Evolutionary conservation across 2,888 invertebrate genomes (phyloP).

Genomic region (Orthonevra nobilis): DNA sequence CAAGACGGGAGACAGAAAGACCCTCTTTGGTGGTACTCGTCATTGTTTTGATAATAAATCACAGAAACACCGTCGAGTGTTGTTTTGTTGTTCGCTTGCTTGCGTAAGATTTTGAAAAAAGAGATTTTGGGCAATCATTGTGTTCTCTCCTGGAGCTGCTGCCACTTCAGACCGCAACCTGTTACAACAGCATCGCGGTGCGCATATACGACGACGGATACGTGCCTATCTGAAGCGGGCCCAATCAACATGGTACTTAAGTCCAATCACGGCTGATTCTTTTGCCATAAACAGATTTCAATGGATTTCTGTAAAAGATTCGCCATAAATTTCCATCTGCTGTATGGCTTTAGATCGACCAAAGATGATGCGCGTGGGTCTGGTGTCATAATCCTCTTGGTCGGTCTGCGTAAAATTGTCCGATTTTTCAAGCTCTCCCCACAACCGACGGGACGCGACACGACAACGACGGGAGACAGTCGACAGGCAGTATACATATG

Average conservation of each 20-base stretch:
- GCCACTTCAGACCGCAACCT: constrained; percentile 22
- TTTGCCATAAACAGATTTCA: constrained; percentile 51
- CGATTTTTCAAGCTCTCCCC: constrained; percentile 45
- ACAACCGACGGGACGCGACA: too few species aligned
- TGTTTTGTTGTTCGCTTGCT: constrained; percentile 6
- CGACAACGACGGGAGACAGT: too few species aligned
- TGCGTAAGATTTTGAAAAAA: constrained; percentile 32
- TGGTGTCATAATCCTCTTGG: constrained; percentile 61
- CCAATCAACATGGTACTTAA: constrained; percentile 67
- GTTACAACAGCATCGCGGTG: not conserved
- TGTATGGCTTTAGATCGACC: not conserved
- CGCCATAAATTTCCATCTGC: constrained; percentile 58
- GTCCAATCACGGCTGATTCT: constrained; percentile 65
- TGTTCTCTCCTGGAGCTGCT: not conserved
- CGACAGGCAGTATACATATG: too few species aligned
- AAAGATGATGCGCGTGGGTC: constrained; percentile 7
- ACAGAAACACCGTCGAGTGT: constrained; percentile 16
- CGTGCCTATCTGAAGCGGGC: constrained; percentile 34
- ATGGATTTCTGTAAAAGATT: constrained; percentile 50
- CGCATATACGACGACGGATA: not conserved
- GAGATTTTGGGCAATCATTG: constrained; percentile 23
- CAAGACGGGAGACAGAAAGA: constrained; percentile 1
- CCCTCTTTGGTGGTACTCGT: constrained; percentile 16
- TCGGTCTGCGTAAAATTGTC: constrained; percentile 61
- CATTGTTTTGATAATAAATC: constrained; percentile 52